Evolutionary conservation across 2,797 vertebrate genomes (phyloP).

Genomic region (Betta splendens): DNA sequence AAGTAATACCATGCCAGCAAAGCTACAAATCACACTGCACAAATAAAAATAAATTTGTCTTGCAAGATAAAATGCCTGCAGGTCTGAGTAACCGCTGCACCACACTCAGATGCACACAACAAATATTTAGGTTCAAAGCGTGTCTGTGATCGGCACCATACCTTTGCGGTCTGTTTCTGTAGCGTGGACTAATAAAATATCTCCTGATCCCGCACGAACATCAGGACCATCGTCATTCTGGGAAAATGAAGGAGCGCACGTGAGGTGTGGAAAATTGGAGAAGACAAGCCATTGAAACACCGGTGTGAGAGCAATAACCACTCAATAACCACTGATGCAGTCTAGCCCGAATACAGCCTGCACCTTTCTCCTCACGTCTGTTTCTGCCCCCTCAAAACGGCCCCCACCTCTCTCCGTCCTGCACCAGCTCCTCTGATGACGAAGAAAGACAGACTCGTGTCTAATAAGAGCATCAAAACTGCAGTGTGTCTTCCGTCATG

Average conservation of each 20-base stretch:
- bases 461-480: constrained; percentile 38
- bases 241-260: constrained; percentile 21
- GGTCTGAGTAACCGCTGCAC: constrained; percentile 14
- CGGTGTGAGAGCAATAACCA: constrained; percentile 29
- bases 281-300: constrained; percentile 9
- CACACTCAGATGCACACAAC: constrained; percentile 9
- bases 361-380: constrained; percentile 36
- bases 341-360: constrained; percentile 52
- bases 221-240: constrained; percentile 97
- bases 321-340: constrained; percentile 54
- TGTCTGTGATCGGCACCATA: constrained; percentile 59
- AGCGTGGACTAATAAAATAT: constrained; percentile 95
- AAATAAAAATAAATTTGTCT: constrained; percentile 15
- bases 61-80: constrained; percentile 5
- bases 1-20: constrained; percentile 16
- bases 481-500: constrained; percentile 35
- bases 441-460: constrained; percentile 57
- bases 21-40: constrained; percentile 3
- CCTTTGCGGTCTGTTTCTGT: constrained; percentile 98
- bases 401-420: constrained; percentile 54
- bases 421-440: constrained; percentile 70
- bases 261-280: constrained; percentile 16
- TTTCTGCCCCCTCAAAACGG: constrained; percentile 3
- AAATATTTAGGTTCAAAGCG: neutral
- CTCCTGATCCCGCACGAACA: constrained; percentile 94